These are phyloP conservation scores for Ambastaia sidthimunki DNA, from an alignment of 2,797 vertebrate species.

Conservation along the genomic window DNA sequence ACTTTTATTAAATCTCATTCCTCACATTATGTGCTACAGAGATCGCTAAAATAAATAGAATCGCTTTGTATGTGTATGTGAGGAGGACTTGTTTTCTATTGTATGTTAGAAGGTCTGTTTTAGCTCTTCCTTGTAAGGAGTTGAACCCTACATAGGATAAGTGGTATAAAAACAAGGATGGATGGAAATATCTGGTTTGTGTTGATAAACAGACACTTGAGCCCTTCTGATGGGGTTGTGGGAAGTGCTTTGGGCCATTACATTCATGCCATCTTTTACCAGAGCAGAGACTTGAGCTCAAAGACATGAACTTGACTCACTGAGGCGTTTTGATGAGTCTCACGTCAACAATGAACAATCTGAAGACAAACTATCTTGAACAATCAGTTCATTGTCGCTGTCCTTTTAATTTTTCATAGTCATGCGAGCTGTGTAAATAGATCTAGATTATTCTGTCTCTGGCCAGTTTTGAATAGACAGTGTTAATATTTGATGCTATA, in stretches of 20 bases:
- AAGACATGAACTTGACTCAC: conserved; percentile 24
- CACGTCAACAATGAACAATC: conserved; percentile 36
- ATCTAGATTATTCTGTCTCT: conserved; percentile 6
- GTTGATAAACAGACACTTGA: background rate
- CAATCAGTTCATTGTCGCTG: conserved; percentile 32
- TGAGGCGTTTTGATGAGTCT: conserved; percentile 25
- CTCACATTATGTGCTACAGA: background rate
- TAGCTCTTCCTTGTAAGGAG: background rate
- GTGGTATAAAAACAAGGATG: background rate
- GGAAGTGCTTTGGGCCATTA: background rate
- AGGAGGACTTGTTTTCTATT: background rate
- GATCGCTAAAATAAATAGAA: conserved; percentile 4
- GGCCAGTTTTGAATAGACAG: background rate
- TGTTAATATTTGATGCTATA: conserved; percentile 32
- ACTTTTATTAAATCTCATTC: background rate
- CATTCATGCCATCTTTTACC: conserved; percentile 10
- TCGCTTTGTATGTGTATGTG: background rate
- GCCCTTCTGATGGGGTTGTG: background rate
- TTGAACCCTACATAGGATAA: background rate
- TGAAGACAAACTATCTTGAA: background rate
- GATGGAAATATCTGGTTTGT: background rate
- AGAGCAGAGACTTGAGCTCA: background rate
- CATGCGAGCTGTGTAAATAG: conserved; percentile 41
- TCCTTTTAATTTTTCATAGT: conserved; percentile 39
- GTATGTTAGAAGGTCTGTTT: background rate